Percentiles rank a stretch among this genome's conserved stretches.
Conservation (phyloP, 2,113 vertebrate species). For the Atlantisia rogersi region DNA sequence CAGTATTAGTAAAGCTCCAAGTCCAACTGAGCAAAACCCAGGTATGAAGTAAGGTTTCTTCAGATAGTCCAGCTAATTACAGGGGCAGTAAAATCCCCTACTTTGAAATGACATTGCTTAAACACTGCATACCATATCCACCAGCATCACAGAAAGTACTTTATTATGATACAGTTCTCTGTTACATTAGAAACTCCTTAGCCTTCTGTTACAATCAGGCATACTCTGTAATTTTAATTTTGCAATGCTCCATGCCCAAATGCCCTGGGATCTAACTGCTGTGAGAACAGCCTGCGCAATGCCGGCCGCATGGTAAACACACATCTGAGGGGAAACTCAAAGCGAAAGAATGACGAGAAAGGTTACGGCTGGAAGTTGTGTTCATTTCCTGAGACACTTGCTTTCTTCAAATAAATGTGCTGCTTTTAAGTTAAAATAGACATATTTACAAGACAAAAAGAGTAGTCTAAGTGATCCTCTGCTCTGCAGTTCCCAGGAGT, state of each 20-base stretch:
- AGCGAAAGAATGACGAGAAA: neutral
- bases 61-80: neutral
- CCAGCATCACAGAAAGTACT: neutral
- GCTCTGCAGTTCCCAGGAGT: neutral
- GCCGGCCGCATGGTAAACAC: fast-evolving
- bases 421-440: neutral
- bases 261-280: neutral
- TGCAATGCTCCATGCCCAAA: neutral
- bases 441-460: neutral
- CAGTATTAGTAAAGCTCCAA: slow-evolving; percentile 23
- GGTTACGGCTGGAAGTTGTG: neutral
- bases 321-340: neutral
- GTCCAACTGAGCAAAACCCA: neutral
- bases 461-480: neutral
- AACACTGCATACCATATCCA: neutral
- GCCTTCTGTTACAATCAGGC: neutral
- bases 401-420: neutral
- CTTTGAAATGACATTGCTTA: neutral
- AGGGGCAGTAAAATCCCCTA: neutral
- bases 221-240: neutral
- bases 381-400: neutral
- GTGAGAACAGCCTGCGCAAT: neutral
- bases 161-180: neutral
- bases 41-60: neutral
- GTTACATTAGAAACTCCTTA: neutral